These are phyloP conservation scores for Microcebus lehilahytsara DNA, from an alignment of 2,113 vertebrate species.

Conservation along the genomic window DNA sequence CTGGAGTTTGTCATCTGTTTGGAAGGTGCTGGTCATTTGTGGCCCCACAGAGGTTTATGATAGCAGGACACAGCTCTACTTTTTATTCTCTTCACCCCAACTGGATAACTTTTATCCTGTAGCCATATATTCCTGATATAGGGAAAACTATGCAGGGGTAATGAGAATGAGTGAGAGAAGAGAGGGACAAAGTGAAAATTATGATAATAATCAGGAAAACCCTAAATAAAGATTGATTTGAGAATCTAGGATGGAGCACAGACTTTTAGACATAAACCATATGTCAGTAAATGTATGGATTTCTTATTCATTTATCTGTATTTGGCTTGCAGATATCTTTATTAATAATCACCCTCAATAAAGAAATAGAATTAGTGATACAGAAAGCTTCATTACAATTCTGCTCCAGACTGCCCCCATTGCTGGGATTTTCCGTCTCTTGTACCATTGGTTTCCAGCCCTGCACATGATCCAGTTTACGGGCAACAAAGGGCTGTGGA, in stretches of 20 bases:
- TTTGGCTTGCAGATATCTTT: background rate
- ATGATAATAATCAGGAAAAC: background rate
- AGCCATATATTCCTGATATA: background rate
- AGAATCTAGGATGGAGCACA: background rate
- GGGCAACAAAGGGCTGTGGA: background rate
- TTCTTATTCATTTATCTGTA: background rate
- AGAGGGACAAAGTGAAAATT: background rate
- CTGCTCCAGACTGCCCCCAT: background rate
- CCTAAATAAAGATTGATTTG: conserved; percentile 3
- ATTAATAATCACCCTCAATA: background rate
- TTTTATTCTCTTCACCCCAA: background rate
- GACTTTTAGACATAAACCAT: background rate
- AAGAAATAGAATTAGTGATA: background rate
- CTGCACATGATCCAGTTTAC: background rate
- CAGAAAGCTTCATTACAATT: background rate
- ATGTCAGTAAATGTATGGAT: background rate
- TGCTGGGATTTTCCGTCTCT: background rate
- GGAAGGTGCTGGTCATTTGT: background rate
- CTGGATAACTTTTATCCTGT: background rate
- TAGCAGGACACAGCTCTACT: background rate
- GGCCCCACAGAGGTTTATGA: background rate
- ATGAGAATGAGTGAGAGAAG: background rate
- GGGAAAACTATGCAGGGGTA: background rate
- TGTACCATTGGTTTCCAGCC: background rate
- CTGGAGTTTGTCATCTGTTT: background rate